A percentile compares a stretch with the other conserved stretches of the same genome.
These are phyloP conservation scores for Cylas formicarius DNA, from an alignment of 1,140 invertebrate genomes.

Conservation along the genomic window DNA sequence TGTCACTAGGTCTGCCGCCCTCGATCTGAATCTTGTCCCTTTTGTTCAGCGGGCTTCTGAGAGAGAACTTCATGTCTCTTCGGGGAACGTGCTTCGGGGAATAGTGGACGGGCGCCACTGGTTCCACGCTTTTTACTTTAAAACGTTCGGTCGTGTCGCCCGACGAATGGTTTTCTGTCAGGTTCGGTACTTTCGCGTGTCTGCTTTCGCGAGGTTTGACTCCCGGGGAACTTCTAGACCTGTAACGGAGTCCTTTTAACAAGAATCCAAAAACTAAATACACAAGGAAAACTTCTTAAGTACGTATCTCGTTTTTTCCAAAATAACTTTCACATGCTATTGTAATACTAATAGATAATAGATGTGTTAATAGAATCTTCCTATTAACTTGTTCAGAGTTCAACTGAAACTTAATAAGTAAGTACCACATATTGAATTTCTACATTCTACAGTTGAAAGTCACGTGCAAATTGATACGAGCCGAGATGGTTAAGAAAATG, in stretches of 20 bases:
- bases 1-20: slow-evolving; percentile 18
- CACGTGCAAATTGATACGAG: too few species aligned
- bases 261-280: too few species aligned
- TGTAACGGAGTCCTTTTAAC: background rate
- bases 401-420: too few species aligned
- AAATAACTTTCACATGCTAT: too few species aligned
- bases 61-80: slow-evolving; percentile 35
- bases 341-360: too few species aligned
- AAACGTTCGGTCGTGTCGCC: slow-evolving; percentile 17
- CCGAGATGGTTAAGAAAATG: too few species aligned
- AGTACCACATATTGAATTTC: too few species aligned
- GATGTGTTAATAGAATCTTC: too few species aligned
- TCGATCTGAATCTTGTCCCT: slow-evolving; percentile 33
- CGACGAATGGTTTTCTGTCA: background rate
- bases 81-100: slow-evolving; percentile 31
- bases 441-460: too few species aligned
- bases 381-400: too few species aligned
- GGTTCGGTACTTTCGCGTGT: slow-evolving; percentile 1
- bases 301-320: too few species aligned
- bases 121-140: slow-evolving; percentile 18
- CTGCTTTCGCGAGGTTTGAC: slow-evolving; percentile 5
- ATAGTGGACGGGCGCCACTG: slow-evolving; percentile 34
- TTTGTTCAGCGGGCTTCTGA: slow-evolving; percentile 33
- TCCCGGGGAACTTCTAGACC: slow-evolving; percentile 16
- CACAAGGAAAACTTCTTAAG: too few species aligned